Base-by-base conservation (phyloP, 92 coral and sea anemone genomes). In the Porites lobata region DNA sequence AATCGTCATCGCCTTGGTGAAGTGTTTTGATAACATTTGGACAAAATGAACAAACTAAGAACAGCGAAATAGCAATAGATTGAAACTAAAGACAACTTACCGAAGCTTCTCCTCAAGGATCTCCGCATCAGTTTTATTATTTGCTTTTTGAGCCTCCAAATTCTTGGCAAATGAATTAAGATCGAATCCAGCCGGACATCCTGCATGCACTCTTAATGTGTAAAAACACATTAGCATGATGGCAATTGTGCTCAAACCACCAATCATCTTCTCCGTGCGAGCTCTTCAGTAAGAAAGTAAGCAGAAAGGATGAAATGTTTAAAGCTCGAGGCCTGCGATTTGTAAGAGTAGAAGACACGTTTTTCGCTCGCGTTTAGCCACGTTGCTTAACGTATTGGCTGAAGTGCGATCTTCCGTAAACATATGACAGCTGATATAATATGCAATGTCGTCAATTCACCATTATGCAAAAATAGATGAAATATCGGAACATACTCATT, bases 371-470 rank as follows among this genome's bases (percentile, higher is more conserved):
- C 47, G 86, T 82, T 70, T 4, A 58, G 86, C 86, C 86, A 82
- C 86, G 86, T 82, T 6, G 69, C 65, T 54, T 18, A 17, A 10
- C 20, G 50, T 70, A 82, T 82, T 66, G 78, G 86, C 69, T 13
- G 86, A 70, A 26, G 86, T 8, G 86, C 69, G 21, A 26, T 82
- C 86, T 82, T 18, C 69, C 86, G 78, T 82, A 67, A 50, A 79
- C 51, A 67, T 9, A 54, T 38, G 6, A 38, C 47, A 38, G 47
- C 47, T 38, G 47, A 54, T 54, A 9, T 9, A n/a, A 57, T 56
- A 66, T 69, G 52, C 69, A 69, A 69, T 70, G 86, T 70, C 78
- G 77, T 82, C 86, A 82, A 71, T 56, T 14, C 13, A 1, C 17
- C 38, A 64, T 12, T 8, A 7, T 7, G 47, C n/a, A 82, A 26